phyloP scores from a whole-genome alignment of 2,888 invertebrate genomes.

The Luffia ferchaultella region DNA sequence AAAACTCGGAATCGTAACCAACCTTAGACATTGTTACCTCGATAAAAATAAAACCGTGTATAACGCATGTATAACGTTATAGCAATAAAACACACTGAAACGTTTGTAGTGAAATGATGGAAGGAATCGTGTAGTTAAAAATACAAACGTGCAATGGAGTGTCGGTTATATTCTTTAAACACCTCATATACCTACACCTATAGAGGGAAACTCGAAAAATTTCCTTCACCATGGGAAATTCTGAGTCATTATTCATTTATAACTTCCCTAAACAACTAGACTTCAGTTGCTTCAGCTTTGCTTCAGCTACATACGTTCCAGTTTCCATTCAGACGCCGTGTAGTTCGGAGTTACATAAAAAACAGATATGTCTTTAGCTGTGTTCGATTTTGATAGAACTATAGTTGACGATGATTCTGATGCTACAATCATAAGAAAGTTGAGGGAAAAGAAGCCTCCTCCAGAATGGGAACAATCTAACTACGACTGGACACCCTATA shows the following conservation, averaged over 20 bases:
- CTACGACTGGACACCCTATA: slow-evolving; percentile 55
- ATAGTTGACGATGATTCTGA: slow-evolving; percentile 52
- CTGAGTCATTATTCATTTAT: not conserved
- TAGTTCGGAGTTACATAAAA: not conserved
- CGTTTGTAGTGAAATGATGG: not conserved
- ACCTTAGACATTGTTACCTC: too few species aligned
- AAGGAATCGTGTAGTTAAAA: too few species aligned
- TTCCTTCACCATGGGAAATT: not conserved
- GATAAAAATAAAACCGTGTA: not conserved
- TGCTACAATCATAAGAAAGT: slow-evolving; percentile 45
- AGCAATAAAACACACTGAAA: not conserved
- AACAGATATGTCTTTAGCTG: slow-evolving; percentile 35
- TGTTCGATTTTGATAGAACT: slow-evolving; percentile 57
- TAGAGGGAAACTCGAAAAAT: not conserved
- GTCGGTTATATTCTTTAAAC: too few species aligned
- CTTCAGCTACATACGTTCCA: too few species aligned
- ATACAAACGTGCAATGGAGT: too few species aligned
- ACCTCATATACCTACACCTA: too few species aligned
- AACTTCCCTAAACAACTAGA: too few species aligned
- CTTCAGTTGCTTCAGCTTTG: too few species aligned
- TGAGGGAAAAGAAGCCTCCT: slow-evolving; percentile 44
- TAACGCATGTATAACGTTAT: not conserved
- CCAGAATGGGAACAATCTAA: slow-evolving; percentile 45
- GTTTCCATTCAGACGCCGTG: too few species aligned
- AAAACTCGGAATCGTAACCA: too few species aligned